Evolutionary conservation across 2,888 invertebrate species (phyloP), one percentile per base, ranked within the genome.

Genomic region (Sericinus montela): DNA sequence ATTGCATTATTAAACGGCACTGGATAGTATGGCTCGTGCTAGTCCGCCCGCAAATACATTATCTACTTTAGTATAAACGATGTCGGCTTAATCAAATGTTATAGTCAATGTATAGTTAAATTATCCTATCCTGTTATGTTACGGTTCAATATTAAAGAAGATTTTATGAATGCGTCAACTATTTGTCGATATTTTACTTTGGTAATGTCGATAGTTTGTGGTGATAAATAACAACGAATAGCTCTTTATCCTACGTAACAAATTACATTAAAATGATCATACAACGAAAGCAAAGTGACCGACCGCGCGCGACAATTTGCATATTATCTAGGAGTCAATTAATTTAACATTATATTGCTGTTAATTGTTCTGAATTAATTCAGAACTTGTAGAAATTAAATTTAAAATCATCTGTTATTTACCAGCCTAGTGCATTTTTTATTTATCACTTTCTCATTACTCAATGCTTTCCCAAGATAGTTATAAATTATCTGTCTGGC

Each of bases 301-400:
- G 63, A 54, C 66, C 67, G 45, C 45, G 41, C 46, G 42, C 48
- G 32, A 7, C 11, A 5, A 83, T 82, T 81, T 67, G 65, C 80
- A 84, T 83, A 72, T 76, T 80, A 81, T 80, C 79, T 68, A 55
- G 52, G 45, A 46, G 53, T 75, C 77, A 81, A 81, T 81, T 82
- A 81, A 76, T 80, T 74, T 75, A 67, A 80, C 76, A 77, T 72
- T 69, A 72, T 76, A 75, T 74, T 62, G 67, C 64, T 72, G 75
- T 75, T 77, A 73, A 75, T 77, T 77, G 69, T 64, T 52, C 50
- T 56, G 32, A 57, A 61, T 69, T 72, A 75, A 66, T 69, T 67
- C 70, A 58, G 58, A 55, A 50, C 45, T 40, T 5, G 41, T 35
- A 53, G 57, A 51, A 53, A 58, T 67, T 70, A 62, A 70, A 73